Percentiles rank a stretch among this genome's conserved stretches.
phyloP scores from a whole-genome alignment of 2,888 invertebrate genomes.

The Dryobota labecula region DNA sequence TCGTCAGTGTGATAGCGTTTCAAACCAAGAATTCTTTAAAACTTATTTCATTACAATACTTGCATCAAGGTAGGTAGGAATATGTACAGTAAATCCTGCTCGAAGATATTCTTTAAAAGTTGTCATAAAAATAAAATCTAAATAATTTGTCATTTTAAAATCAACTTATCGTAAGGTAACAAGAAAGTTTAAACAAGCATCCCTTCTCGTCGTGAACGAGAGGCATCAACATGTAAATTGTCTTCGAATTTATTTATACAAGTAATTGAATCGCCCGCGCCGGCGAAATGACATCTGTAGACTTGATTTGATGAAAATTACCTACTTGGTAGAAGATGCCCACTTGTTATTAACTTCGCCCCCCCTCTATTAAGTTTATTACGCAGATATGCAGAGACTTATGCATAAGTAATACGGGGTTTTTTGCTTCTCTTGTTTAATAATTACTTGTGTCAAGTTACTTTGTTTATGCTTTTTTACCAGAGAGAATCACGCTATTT shows the following conservation, averaged over 20 bases:
- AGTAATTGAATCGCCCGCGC: conserved; percentile 85
- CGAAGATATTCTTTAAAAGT: conserved; percentile 22
- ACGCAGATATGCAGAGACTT: conserved; percentile 48
- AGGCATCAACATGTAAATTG: conserved; percentile 86
- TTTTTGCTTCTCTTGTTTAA: conserved; percentile 12
- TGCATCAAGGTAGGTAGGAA: not conserved
- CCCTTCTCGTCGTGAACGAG: conserved; percentile 65
- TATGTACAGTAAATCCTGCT: conserved; percentile 1
- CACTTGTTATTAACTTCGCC: conserved; percentile 58
- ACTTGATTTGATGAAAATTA: conserved; percentile 85
- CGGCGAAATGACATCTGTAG: conserved; percentile 80
- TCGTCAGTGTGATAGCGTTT: not conserved
- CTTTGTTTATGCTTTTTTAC: not conserved
- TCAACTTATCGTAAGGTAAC: conserved; percentile 47
- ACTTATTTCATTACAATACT: not conserved
- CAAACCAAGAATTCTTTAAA: not conserved
- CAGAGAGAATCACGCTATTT: not conserved
- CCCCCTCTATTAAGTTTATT: conserved; percentile 59
- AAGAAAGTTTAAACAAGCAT: conserved; percentile 80
- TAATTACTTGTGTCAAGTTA: not conserved
- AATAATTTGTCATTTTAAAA: conserved; percentile 60
- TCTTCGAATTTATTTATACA: conserved; percentile 83
- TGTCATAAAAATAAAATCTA: conserved; percentile 44
- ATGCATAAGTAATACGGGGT: conserved; percentile 45
- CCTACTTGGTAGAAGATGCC: conserved; percentile 62